A percentile compares a stretch with the other conserved stretches of the same genome.
Conservation (phyloP, 37 sponge, comb jelly and placozoan genomes). For the Cliona cf. orientalis region DNA sequence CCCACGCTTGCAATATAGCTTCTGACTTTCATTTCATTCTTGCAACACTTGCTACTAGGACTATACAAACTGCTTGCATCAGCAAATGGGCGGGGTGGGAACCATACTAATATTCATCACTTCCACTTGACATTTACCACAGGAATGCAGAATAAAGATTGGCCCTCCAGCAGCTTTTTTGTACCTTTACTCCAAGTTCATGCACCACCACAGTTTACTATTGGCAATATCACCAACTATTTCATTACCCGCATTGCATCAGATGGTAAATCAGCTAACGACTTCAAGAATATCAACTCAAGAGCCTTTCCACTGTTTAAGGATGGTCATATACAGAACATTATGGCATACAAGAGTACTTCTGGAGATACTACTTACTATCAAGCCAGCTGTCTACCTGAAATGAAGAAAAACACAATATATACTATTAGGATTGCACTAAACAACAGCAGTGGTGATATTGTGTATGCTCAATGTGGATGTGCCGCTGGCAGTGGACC, state of each 20-base stretch:
- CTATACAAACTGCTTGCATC: not conserved
- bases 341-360: not conserved
- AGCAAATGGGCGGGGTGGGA: not conserved
- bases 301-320: slow-evolving; percentile 27
- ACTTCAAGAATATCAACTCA: slow-evolving; percentile 38
- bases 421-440: not conserved
- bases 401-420: too few relatives aligned
- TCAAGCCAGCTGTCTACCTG: not conserved
- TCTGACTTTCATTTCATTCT: not conserved
- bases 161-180: not conserved
- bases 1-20: not conserved
- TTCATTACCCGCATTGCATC: slow-evolving; percentile 21
- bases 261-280: slow-evolving; percentile 24
- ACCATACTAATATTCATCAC: too few relatives aligned
- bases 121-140: not conserved
- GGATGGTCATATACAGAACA: slow-evolving; percentile 48
- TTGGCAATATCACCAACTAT: slow-evolving; percentile 15
- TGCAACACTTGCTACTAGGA: not conserved
- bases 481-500: not conserved
- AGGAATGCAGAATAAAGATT: not conserved
- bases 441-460: not conserved
- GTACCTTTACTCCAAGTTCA: not conserved
- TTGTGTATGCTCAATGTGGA: not conserved
- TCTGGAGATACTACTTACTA: not conserved
- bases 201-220: slow-evolving; percentile 11